Conservation (phyloP, 2,113 vertebrate species). For the Calyptommatus sinebrachiatus region DNA sequence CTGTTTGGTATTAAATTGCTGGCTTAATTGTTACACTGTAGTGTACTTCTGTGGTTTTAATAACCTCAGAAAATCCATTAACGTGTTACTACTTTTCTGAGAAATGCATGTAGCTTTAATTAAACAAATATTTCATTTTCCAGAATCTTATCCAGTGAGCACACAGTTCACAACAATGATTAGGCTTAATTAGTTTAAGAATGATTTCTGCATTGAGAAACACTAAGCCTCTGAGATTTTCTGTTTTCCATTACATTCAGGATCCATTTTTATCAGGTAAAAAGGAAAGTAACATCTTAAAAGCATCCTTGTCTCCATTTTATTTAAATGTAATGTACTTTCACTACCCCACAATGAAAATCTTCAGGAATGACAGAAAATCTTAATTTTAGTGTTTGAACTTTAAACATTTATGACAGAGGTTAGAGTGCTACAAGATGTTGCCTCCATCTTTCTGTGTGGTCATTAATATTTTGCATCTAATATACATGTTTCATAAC, state of each 20-base stretch:
- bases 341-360: not conserved
- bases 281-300: not conserved
- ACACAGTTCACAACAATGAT: conserved; percentile 10
- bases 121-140: conserved; percentile 57
- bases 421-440: not conserved
- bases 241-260: not conserved
- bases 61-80: conserved; percentile 47
- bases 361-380: conserved; percentile 21
- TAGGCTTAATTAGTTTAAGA: conserved; percentile 45
- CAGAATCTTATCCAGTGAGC: conserved; percentile 33
- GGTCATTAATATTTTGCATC: not conserved
- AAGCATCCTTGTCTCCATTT: not conserved
- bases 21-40: conserved; percentile 24
- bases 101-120: conserved; percentile 35
- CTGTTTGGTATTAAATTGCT: conserved; percentile 37
- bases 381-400: not conserved
- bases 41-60: conserved; percentile 24
- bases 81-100: conserved; percentile 39
- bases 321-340: not conserved
- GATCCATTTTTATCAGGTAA: not conserved
- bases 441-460: not conserved
- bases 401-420: conserved; percentile 4
- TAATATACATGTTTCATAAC: not conserved
- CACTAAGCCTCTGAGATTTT: conserved; percentile 17
- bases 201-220: conserved; percentile 32